Base-by-base conservation (phyloP, 2,888 invertebrate genomes). In the Aricia artaxerxes region DNA sequence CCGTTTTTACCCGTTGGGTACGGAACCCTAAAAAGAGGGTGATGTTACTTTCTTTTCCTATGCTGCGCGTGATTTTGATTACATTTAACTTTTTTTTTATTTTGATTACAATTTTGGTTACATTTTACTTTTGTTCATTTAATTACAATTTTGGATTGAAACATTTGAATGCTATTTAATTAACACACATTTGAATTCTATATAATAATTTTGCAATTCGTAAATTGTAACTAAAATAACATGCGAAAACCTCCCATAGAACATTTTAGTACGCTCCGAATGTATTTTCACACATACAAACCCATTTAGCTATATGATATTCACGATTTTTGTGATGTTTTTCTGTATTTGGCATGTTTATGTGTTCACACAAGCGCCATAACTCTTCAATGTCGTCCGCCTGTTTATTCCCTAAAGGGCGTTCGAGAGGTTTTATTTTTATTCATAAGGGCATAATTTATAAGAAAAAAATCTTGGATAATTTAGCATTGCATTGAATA, bases 301-400 rank as follows among this genome's bases (percentile, higher is more conserved):
- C 11, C 44, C 44, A 49, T 75, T 75, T 75, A 49, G 44, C 75
- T 49, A 38, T 75, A 75, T 44, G 31, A 49, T 75, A 44, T 75
- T 24, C 75, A 31, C 44, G 75, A 60, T 78, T 78, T 60, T 40
- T 78, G 73, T 61, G 73, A 75, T 78, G 61, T 81, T 78, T 79
- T 80, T 81, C 80, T 82, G 80, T 77, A 75, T 72, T 80, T 79
- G 81, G 78, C 80, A 81, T 82, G 81, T 82, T 82, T 82, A 82
- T 82, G 80, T 81, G 81, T 80, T 80, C 81, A 82, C 82, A 81
- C 80, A 80, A 73, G 79, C 81, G 80, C 82, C 81, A 82, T 82
- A 82, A 82, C 80, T 82, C 82, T 82, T 82, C 80, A 78, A 78
- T 80, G 82, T 69, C 80, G 80, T 80, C 80, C 80, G 82, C 80